phyloP scores from a whole-genome alignment of 2,113 vertebrate genomes.

The Mormoops blainvillei region DNA sequence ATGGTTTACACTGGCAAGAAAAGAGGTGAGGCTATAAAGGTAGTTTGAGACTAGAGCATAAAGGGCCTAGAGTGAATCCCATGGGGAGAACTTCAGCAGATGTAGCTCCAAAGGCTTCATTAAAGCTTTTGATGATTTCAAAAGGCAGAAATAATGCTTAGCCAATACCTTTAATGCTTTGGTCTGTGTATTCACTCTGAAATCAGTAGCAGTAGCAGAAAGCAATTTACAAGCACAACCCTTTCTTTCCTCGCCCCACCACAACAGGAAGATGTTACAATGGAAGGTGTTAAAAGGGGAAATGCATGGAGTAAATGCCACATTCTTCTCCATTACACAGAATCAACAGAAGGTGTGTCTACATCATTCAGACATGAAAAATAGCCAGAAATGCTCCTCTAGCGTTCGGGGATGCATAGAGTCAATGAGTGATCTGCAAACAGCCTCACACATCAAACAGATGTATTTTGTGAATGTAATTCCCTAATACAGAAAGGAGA shows the following conservation, averaged over 20 bases:
- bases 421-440: background rate
- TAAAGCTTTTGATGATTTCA: background rate
- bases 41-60: background rate
- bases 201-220: background rate
- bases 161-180: background rate
- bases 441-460: background rate
- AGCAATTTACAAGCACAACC: background rate
- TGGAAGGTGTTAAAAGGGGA: background rate
- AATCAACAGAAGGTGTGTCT: background rate
- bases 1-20: background rate
- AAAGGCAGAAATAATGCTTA: background rate
- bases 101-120: background rate
- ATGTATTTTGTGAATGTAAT: background rate
- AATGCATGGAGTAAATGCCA: background rate
- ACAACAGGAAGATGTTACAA: background rate
- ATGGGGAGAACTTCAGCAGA: background rate
- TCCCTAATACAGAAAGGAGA: background rate
- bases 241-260: background rate
- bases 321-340: conserved; percentile 22
- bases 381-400: background rate
- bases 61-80: background rate
- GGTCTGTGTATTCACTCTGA: background rate
- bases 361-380: background rate
- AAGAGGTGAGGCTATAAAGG: background rate
- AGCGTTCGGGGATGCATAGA: background rate